Evolutionary conservation across 1,140 invertebrate species (phyloP), one percentile per base, ranked within the genome.

Genomic region (Caenorhabditis latens): DNA sequence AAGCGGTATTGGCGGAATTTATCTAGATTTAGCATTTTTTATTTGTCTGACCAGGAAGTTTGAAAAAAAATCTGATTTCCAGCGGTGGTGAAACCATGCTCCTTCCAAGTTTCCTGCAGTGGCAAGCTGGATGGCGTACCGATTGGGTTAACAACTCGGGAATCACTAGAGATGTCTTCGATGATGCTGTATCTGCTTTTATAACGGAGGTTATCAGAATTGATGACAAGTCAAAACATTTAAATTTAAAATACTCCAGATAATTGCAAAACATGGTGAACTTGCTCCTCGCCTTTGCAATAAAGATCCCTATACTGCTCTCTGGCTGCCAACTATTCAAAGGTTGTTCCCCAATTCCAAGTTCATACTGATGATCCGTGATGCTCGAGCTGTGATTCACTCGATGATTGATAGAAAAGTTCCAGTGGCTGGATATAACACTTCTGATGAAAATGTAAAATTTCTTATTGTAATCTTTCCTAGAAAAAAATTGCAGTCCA

Each of bases 1-100:
- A 32, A 32, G 32, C 32, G 32, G 32, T 32, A 32, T 32, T 32
- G 32, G 32, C 32, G 32, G 32, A 32, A 32, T 2, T 32, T 32
- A 32, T 32, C 32, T 32, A 32, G 2, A 32, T 32, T 32, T 32
- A 32, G 32, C 32, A 1, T 32, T 32, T 0, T 32, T 32, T 32
- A 1, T 32, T 2, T 32, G 32, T 32, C 32, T 32, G 32, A 32
- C 32, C 0, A 32, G 32, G 2, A 32, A 32, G n/a, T n/a, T n/a
- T n/a, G n/a, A n/a, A n/a, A n/a, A 32, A 32, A 32, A 32, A 32
- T 32, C 32, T 32, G 67, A n/a, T n/a, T n/a, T 86, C 16, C 42
- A 75, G 86, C 21, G 86, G 86, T 7, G 86, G 71, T 40, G 86
- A 86, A 50, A 86, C 86, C 9, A 86, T 83, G 86, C 57, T 86